Evolutionary conservation across 2,888 invertebrate genomes (phyloP), one percentile per base, ranked within the genome.

Genomic region (Slavum lentiscoides): DNA sequence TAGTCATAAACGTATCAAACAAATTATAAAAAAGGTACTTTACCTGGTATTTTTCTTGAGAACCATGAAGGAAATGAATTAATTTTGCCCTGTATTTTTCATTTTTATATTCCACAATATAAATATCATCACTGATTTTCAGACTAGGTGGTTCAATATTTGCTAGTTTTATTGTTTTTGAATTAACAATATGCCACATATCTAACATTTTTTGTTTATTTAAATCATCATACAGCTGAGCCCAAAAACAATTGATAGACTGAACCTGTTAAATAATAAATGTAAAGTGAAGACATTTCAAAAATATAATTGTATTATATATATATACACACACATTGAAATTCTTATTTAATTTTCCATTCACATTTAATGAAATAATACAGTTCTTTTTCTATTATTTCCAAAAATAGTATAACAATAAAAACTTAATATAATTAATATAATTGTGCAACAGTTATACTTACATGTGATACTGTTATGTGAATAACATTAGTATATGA

Each of bases 21-120:
- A 19, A 55, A 30, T 30, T 19, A 73, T 43, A 17, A 43, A 88
- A 7, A 95, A 90, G 86, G 49, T 55, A 53, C 3, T 19, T 53
- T 69, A 80, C 80, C 15, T 43, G 43, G 4, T 43, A 72, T 58
- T 72, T 37, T 80, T 58, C 15, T 64, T 43, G 39, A 21, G 21
- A 11, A 15, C 9, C 64, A 66, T 8, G 0, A 37, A 19, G 7
- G 21, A 58, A 13, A 43, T 23, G 30, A 2, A 72, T 64, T 23
- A 80, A 64, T 72, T 58, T 64, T 39, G 58, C 80, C 53, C 80
- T 58, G n/a, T 75, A 64, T n/a, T 74, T 55, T 15, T 81, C 59
- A 19, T n/a, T 9, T 15, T 67, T 21, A 55, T 68, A 69, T 21
- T 37, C 23, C 19, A 81, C 82, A 76, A 77, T 73, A 69, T 74